Conservation (phyloP, 2,797 vertebrate species). For the Leucoraja ocellata region DNA sequence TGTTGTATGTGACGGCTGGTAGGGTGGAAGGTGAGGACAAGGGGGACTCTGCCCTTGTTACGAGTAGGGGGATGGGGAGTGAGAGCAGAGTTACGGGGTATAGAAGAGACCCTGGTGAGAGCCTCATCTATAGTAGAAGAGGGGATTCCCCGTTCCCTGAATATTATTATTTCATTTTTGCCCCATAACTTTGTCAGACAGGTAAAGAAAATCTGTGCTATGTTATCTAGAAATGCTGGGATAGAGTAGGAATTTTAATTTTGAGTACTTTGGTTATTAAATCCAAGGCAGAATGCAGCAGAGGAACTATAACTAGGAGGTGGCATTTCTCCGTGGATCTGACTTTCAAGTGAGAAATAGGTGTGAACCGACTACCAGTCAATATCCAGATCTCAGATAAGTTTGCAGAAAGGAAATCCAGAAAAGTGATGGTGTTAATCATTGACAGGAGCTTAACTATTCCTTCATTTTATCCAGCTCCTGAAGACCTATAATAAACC, state of each 20-base stretch:
- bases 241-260: background rate
- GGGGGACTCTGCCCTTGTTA: no score
- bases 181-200: background rate
- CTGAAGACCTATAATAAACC: background rate
- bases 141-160: no score
- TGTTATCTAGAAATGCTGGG: background rate
- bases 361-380: no score
- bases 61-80: no score
- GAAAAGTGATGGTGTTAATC: background rate
- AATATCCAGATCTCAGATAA: background rate
- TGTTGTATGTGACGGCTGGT: no score
- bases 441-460: background rate
- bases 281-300: background rate
- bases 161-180: background rate
- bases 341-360: background rate
- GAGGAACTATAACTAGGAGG: background rate
- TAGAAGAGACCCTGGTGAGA: no score
- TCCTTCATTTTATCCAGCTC: background rate
- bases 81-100: no score
- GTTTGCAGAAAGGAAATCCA: background rate
- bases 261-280: background rate
- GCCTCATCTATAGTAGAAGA: no score
- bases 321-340: no score
- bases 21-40: no score
- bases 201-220: background rate